Evolutionary conservation across 2,888 invertebrate species (phyloP).

Genomic region (Ecdyonurus torrentis): DNA sequence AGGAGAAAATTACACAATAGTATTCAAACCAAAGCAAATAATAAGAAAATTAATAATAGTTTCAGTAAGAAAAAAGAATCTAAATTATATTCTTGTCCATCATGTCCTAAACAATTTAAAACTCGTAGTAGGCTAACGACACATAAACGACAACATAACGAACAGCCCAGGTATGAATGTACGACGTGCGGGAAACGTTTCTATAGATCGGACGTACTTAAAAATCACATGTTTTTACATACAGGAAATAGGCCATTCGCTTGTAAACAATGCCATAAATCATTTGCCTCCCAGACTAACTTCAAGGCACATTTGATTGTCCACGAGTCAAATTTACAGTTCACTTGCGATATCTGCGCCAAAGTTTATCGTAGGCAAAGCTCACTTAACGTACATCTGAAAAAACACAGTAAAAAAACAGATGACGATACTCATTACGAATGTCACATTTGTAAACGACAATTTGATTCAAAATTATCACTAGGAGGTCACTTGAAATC

Average conservation of each 20-base stretch:
- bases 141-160: not conserved
- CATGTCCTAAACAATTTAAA: not conserved
- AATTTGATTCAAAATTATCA: not conserved
- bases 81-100: not conserved
- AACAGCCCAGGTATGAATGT: not conserved
- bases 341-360: not conserved
- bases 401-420: not conserved
- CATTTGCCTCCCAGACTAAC: not conserved
- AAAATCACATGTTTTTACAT: slow-evolving; percentile 1
- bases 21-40: not conserved
- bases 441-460: not conserved
- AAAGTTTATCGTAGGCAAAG: not conserved
- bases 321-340: not conserved
- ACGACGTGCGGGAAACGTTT: not conserved
- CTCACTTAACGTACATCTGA: not conserved
- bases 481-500: not conserved
- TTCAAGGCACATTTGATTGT: not conserved
- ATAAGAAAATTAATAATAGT: not conserved
- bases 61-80: not conserved
- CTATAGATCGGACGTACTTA: not conserved
- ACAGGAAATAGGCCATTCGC: not conserved
- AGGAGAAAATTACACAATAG: not conserved
- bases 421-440: not conserved
- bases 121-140: not conserved
- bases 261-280: not conserved